Percentiles rank a stretch among this genome's conserved stretches.
phyloP scores from a whole-genome alignment of 2,113 vertebrate species.

The Columba janthina region DNA sequence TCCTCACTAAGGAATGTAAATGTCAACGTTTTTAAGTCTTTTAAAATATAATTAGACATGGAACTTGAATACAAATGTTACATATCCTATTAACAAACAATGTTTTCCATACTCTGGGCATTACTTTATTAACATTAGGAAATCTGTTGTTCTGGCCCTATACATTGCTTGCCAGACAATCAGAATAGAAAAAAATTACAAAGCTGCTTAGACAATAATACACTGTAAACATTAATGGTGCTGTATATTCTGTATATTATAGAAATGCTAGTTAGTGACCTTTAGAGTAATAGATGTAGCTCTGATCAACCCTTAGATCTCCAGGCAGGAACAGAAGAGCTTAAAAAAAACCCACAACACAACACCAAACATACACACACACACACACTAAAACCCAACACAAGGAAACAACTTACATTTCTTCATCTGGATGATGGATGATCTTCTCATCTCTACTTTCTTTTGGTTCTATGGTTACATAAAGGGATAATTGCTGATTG shows the following conservation, averaged over 20 bases:
- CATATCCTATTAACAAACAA: conserved; percentile 32
- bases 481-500: not conserved
- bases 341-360: not conserved
- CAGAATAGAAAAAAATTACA: not conserved
- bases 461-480: not conserved
- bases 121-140: not conserved
- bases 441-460: not conserved
- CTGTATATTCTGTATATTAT: not conserved
- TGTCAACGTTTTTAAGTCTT: conserved; percentile 61
- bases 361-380: no score
- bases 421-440: not conserved
- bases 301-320: conserved; percentile 8
- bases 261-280: not conserved
- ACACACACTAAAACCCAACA: no score
- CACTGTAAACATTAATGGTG: not conserved
- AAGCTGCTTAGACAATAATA: not conserved
- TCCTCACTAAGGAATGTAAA: conserved; percentile 59
- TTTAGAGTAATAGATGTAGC: not conserved
- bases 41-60: conserved; percentile 70
- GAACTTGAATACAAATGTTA: conserved; percentile 52
- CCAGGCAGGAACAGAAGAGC: not conserved
- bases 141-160: not conserved
- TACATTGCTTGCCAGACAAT: not conserved
- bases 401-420: not conserved
- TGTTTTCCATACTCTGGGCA: conserved; percentile 29